These are phyloP conservation scores for Phyllotreta striolata DNA, from an alignment of 2,888 invertebrate genomes.

Conservation along the genomic window DNA sequence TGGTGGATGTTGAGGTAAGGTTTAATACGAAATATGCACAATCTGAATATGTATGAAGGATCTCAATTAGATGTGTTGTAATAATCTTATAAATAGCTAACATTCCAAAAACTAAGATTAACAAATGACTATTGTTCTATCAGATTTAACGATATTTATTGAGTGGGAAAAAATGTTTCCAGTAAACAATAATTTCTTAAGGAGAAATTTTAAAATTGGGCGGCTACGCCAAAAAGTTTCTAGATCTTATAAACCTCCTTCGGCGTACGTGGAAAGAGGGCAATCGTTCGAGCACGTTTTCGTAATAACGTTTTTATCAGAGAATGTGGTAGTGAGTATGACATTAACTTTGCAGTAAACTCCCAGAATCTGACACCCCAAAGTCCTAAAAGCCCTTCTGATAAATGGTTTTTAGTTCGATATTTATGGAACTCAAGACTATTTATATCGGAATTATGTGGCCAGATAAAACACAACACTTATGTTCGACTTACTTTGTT, in stretches of 20 bases:
- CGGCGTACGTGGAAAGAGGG: constrained; percentile 41
- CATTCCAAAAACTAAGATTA: too few species aligned
- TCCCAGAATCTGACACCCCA: constrained; percentile 51
- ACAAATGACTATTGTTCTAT: too few species aligned
- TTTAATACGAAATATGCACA: too few species aligned
- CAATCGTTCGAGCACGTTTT: constrained; percentile 54
- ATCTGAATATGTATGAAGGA: too few species aligned
- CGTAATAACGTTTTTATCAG: constrained; percentile 60
- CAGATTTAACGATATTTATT: too few species aligned
- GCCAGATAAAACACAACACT: too few species aligned
- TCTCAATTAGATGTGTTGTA: too few species aligned
- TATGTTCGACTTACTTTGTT: too few species aligned
- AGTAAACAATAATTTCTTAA: background rate
- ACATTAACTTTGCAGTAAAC: constrained; percentile 58
- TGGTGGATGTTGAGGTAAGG: background rate
- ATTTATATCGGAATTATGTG: constrained; percentile 41
- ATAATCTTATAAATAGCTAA: too few species aligned
- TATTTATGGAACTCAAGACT: constrained; percentile 54
- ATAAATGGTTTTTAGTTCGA: constrained; percentile 53
- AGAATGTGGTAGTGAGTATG: constrained; percentile 56
- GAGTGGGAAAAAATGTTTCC: too few species aligned
- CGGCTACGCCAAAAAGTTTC: constrained; percentile 16
- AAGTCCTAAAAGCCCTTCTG: constrained; percentile 49
- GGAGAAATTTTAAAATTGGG: constrained; percentile 18
- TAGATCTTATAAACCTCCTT: constrained; percentile 24